Evolutionary conservation across 2,797 vertebrate species (phyloP).

Genomic region (Tamandua tetradactyla): DNA sequence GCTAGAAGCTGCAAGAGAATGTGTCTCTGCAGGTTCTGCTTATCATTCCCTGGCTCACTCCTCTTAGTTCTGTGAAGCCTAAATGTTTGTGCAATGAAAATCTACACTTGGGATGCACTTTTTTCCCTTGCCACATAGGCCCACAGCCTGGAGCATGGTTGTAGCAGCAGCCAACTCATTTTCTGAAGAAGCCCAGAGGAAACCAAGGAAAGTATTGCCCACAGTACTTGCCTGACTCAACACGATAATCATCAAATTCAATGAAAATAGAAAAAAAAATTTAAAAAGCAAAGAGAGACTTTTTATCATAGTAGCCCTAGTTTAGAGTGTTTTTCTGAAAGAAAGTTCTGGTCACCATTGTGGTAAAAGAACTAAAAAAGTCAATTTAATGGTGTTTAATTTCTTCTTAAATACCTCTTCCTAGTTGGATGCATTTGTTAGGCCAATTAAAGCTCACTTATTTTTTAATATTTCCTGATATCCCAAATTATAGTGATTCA

Average conservation of each 20-base stretch:
- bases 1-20: constrained; percentile 35
- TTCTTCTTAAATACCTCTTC: constrained; percentile 12
- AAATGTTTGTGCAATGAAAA: constrained; percentile 57
- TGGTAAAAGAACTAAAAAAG: background rate
- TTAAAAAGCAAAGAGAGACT: background rate
- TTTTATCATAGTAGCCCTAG: background rate
- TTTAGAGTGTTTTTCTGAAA: background rate
- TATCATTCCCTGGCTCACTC: constrained; percentile 50
- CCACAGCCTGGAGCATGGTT: constrained; percentile 68
- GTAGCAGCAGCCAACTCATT: constrained; percentile 55
- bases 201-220: constrained; percentile 19
- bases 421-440: background rate
- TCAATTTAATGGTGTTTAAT: background rate
- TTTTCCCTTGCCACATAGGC: constrained; percentile 62
- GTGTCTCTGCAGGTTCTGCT: constrained; percentile 51
- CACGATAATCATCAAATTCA: constrained; percentile 44
- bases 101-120: background rate
- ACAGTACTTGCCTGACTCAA: constrained; percentile 31
- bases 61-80: constrained; percentile 33
- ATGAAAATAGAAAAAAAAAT: background rate
- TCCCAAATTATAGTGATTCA: background rate
- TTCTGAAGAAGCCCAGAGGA: constrained; percentile 71
- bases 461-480: constrained; percentile 12
- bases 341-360: background rate
- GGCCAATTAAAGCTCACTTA: background rate